A percentile compares a stretch with the other conserved stretches of the same genome.
Conservation (phyloP, 1,140 invertebrate species). For the Alviniconcha marisindica region DNA sequence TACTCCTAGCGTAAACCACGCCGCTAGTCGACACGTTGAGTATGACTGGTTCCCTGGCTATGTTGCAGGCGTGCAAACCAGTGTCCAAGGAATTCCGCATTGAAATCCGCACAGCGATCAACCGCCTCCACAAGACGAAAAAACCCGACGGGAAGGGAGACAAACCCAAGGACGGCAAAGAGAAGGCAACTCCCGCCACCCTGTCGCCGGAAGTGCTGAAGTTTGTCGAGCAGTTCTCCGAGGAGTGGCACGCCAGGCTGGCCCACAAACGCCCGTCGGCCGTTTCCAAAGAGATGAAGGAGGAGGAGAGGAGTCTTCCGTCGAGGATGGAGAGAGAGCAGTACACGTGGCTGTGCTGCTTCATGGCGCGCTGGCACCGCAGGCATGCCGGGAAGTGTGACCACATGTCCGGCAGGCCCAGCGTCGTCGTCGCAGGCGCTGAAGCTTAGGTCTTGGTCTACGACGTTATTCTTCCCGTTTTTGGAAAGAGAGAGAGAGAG, state of each 20-base stretch:
- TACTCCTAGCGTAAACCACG: too few relatives aligned
- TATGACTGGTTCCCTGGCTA: too few relatives aligned
- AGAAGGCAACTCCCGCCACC: neutral
- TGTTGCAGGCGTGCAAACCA: conserved; percentile 15
- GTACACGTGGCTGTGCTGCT: conserved; percentile 14
- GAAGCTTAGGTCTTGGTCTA: too few relatives aligned
- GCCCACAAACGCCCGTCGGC: neutral
- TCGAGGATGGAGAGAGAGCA: neutral
- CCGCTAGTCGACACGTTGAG: too few relatives aligned
- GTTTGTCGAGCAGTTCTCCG: conserved; percentile 6
- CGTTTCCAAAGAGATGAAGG: conserved; percentile 16
- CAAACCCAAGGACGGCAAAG: neutral
- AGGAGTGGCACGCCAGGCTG: conserved; percentile 18
- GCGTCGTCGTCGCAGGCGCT: too few relatives aligned
- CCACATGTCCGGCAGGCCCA: neutral
- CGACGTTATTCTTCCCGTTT: too few relatives aligned
- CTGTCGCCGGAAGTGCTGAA: neutral
- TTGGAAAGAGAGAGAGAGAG: too few relatives aligned
- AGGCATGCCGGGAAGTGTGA: conserved; percentile 21
- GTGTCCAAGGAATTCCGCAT: neutral
- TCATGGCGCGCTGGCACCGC: conserved; percentile 25
- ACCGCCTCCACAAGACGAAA: neutral
- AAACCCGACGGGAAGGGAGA: too few relatives aligned
- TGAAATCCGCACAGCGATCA: neutral
- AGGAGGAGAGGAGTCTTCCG: neutral